A percentile compares a stretch with the other conserved stretches of the same genome.
These are phyloP conservation scores for Willowsia nigromaculata DNA, from an alignment of 2,888 invertebrate species.

Conservation along the genomic window DNA sequence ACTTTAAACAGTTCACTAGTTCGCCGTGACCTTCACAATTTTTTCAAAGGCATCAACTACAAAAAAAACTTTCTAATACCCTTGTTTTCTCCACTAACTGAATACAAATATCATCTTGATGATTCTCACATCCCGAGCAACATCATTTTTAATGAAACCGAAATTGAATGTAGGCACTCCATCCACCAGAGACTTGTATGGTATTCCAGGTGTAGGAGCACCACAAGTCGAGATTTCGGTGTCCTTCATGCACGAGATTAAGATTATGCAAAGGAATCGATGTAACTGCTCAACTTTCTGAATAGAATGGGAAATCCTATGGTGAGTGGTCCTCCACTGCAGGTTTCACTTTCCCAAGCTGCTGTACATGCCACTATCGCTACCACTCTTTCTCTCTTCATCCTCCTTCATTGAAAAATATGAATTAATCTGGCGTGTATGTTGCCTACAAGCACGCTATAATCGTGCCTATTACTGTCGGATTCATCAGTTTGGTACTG, in stretches of 20 bases:
- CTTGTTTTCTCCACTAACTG: neutral
- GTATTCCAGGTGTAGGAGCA: neutral
- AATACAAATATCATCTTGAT: constrained; percentile 14
- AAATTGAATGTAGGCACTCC: neutral
- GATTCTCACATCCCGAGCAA: neutral
- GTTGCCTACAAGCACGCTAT: neutral
- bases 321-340: neutral
- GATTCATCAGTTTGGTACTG: constrained; percentile 23
- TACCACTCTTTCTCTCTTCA: neutral
- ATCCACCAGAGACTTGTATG: neutral
- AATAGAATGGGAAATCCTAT: neutral
- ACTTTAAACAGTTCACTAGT: neutral
- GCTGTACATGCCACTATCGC: neutral
- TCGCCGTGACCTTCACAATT: neutral
- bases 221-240: neutral
- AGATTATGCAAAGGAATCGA: constrained; percentile 15
- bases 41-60: neutral
- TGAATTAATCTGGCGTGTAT: constrained; percentile 8
- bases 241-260: neutral
- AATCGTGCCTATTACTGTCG: constrained; percentile 3
- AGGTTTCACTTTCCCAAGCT: neutral
- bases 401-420: constrained; percentile 4
- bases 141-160: neutral
- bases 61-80: neutral
- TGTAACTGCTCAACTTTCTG: neutral